Evolutionary conservation across 1,140 invertebrate species (phyloP).

Genomic region (Battus philenor): DNA sequence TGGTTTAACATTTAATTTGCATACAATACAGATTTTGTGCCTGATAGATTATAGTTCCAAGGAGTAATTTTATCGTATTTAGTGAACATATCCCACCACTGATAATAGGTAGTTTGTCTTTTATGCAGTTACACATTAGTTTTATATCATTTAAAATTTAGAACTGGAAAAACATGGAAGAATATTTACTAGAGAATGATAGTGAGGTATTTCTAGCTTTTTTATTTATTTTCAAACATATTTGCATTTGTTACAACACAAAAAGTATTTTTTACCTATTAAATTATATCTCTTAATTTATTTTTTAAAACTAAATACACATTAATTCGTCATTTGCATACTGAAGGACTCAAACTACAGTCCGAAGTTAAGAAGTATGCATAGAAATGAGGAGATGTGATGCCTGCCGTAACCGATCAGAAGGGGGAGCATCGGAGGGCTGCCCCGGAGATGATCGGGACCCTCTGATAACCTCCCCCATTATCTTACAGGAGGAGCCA

Average conservation of each 20-base stretch:
- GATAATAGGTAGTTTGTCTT: conserved; percentile 23
- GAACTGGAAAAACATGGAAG: conserved; percentile 28
- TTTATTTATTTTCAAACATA: too few relatives aligned
- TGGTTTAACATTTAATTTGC: conserved; percentile 58
- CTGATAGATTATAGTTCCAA: conserved; percentile 32
- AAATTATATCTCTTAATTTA: conserved; percentile 5
- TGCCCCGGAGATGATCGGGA: conserved; percentile 45
- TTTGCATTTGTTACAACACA: not conserved
- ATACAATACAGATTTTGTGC: conserved; percentile 57
- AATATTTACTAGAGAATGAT: conserved; percentile 38
- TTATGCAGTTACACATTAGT: conserved; percentile 11
- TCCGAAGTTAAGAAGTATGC: conserved; percentile 67
- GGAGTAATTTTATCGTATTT: conserved; percentile 18
- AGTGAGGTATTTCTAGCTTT: too few relatives aligned
- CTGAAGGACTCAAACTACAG: conserved; percentile 48
- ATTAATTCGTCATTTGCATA: conserved; percentile 15
- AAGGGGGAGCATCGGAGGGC: conserved; percentile 41
- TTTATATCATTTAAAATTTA: too few relatives aligned
- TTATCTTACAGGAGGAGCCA: conserved; percentile 56
- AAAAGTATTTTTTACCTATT: not conserved
- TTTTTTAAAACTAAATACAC: not conserved
- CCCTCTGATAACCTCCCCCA: conserved; percentile 52
- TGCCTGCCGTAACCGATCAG: conserved; percentile 55
- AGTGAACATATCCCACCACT: conserved; percentile 20
- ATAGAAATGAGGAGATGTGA: conserved; percentile 70